Evolutionary conservation across 2,113 vertebrate species (phyloP).

Genomic region (Egretta garzetta): DNA sequence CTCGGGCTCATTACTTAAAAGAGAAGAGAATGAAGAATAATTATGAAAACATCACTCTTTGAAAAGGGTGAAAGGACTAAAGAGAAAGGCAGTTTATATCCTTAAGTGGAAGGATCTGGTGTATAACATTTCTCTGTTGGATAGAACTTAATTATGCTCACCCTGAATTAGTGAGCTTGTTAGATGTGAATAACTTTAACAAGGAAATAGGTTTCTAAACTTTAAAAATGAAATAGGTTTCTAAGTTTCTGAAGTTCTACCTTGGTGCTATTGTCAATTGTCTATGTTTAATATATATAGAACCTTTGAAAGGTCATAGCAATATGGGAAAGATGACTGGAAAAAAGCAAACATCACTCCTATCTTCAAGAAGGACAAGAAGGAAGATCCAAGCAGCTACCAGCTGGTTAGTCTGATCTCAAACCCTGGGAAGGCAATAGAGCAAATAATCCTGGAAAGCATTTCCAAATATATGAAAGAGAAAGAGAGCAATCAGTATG

Average conservation of each 20-base stretch:
- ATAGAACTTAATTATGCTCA: not conserved
- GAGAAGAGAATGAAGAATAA: not conserved
- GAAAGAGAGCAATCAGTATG: not conserved
- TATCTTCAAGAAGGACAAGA: not conserved
- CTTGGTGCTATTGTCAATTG: not conserved
- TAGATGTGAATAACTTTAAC: not conserved
- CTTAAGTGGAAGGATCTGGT: not conserved
- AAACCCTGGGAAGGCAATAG: not conserved
- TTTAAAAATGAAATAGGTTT: not conserved
- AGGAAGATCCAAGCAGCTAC: not conserved
- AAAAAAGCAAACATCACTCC: not conserved
- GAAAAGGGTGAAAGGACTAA: not conserved
- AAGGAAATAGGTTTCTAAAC: not conserved
- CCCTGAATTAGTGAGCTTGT: not conserved
- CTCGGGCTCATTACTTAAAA: not conserved
- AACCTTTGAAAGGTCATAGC: not conserved
- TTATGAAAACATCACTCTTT: not conserved
- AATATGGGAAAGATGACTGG: not conserved
- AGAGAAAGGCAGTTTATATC: not conserved
- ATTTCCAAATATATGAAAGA: not conserved
- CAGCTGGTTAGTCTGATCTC: not conserved
- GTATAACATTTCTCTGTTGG: not conserved
- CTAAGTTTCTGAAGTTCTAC: not conserved
- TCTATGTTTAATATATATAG: not conserved
- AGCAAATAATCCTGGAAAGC: not conserved